A percentile compares a stretch with the other conserved stretches of the same genome.
Conservation (phyloP, 1,140 invertebrate species). For the Lucilia sericata region DNA sequence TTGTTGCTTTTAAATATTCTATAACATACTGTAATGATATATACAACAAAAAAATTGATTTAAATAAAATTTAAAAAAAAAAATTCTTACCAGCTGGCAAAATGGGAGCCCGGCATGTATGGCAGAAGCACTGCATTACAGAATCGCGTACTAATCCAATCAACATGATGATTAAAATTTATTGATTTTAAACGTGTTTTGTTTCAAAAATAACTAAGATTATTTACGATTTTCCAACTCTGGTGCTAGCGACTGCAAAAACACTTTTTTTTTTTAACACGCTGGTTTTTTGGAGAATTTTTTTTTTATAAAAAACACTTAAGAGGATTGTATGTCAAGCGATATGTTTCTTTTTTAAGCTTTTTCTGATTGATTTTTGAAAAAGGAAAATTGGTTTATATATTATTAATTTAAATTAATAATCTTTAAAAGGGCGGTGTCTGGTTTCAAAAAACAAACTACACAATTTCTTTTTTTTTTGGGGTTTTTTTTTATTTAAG, state of each 20-base stretch:
- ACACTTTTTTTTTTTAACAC: background rate
- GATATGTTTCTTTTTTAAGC: slow-evolving; percentile 1
- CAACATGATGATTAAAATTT: slow-evolving; percentile 73
- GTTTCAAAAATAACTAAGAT: too few species aligned
- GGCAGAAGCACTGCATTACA: slow-evolving; percentile 90
- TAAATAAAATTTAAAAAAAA: slow-evolving; percentile 9
- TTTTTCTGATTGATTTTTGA: background rate
- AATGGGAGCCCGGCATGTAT: slow-evolving; percentile 85
- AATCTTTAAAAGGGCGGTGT: slow-evolving; percentile 17
- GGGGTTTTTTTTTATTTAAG: background rate
- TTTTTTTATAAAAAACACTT: too few species aligned
- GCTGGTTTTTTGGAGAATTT: too few species aligned
- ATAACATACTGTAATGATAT: too few species aligned
- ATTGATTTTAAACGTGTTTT: slow-evolving; percentile 46
- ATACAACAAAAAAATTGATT: too few species aligned
- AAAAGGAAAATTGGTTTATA: background rate
- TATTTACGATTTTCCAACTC: too few species aligned
- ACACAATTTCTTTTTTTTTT: slow-evolving; percentile 34
- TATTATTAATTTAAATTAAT: background rate
- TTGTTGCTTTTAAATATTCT: too few species aligned
- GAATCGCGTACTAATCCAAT: slow-evolving; percentile 87
- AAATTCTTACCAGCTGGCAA: slow-evolving; percentile 76
- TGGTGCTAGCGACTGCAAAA: background rate
- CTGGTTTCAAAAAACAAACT: slow-evolving; percentile 31
- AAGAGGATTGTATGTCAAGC: too few species aligned